Evolutionary conservation across 2,113 vertebrate species (phyloP).

Genomic region (Symphodus melops): DNA sequence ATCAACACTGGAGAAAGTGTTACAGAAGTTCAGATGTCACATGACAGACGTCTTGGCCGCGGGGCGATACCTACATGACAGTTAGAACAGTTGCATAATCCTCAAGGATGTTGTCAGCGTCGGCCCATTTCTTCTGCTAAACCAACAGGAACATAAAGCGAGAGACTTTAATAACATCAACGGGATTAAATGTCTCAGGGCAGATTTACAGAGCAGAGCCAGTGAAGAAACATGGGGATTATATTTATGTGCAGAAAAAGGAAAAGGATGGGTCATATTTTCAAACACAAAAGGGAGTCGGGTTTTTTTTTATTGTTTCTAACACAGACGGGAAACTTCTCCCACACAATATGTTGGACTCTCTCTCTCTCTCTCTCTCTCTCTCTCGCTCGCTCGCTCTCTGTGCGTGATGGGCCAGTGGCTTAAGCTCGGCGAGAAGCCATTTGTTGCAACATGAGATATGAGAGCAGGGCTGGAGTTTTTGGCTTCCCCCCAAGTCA

Average conservation of each 20-base stretch:
- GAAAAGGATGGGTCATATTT: background rate
- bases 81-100: conserved; percentile 41
- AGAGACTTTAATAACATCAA: background rate
- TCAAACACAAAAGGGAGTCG: background rate
- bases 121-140: background rate
- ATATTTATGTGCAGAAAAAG: background rate
- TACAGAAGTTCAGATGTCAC: conserved; percentile 7
- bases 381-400: background rate
- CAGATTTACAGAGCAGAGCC: background rate
- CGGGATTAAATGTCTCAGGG: background rate
- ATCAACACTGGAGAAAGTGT: conserved; percentile 33
- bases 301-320: conserved; percentile 3
- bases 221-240: background rate
- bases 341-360: conserved; percentile 11
- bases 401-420: conserved; percentile 37
- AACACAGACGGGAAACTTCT: conserved; percentile 21
- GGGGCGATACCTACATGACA: background rate
- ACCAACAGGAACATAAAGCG: background rate
- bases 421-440: conserved; percentile 56
- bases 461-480: conserved; percentile 66
- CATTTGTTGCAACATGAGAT: conserved; percentile 80
- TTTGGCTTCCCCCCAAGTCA: conserved; percentile 80
- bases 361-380: conserved; percentile 14
- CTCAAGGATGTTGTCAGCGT: conserved; percentile 14
- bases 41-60: background rate